Evolutionary conservation across 1,140 invertebrate genomes (phyloP), one percentile per base, ranked within the genome.

Genomic region (Geopemphigus sp.): DNA sequence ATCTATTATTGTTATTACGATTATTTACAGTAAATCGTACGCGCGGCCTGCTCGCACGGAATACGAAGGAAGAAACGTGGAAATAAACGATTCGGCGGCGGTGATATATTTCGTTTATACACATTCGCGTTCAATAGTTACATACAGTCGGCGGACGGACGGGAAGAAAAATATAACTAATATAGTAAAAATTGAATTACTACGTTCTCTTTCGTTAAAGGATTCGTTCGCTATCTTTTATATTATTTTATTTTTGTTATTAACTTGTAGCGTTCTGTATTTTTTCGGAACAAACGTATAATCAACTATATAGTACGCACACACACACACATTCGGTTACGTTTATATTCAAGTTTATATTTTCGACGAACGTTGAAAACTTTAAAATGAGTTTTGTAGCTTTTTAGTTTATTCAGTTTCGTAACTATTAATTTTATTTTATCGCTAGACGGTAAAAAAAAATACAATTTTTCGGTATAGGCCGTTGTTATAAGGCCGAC

Each of bases 301-400:
- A 47, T 68, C 64, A 47, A 68, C 64, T 22, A 45, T 45, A 39
- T 45, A 8, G 19, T 64, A 32, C 5, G 10, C n/a, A 39, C 29
- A 39, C 32, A 39, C 32, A 39, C 32, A 39, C 32, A 39, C 32
- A 32, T 19, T 29, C n/a, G 15, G 14, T 15, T 22, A 15, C n/a
- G 32, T 66, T 45, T 22, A 66, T 68, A 68, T 22, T 5, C n/a
- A 12, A 22, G 32, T 68, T 68, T 68, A 47, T 47, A 47, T 68
- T 68, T 68, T 68, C 64, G 15, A 47, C 39, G 39, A 68, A 68
- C 47, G 22, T 68, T n/a, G 12, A 47, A 47, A 68, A 68, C 12
- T 68, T 68, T 68, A 24, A 47, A 24, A 47, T 19, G 39, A 24
- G 39, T 68, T 68, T 22, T 24, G 39, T 68, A 68, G 63, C 63